Percentiles rank a stretch among this genome's conserved stretches.
Conservation (phyloP, 2,113 vertebrate genomes). For the Boulengerochromis microlepis region DNA sequence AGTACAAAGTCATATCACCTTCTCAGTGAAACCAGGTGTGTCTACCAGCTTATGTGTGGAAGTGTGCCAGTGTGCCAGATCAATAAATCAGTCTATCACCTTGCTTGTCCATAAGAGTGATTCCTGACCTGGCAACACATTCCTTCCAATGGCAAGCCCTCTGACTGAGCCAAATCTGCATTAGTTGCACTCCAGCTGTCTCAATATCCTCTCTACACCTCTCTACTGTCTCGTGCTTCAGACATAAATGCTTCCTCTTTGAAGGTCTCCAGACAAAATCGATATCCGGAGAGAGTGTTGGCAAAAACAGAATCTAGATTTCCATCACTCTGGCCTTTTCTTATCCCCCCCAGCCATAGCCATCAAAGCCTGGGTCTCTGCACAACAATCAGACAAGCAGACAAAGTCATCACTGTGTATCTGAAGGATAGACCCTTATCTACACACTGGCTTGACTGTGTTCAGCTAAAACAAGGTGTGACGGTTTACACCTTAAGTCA, state of each 20-base stretch:
- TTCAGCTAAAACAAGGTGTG: slow-evolving; percentile 10
- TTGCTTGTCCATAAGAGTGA: not conserved
- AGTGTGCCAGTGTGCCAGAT: not conserved
- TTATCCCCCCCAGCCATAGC: slow-evolving; percentile 50
- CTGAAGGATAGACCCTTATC: slow-evolving; percentile 53
- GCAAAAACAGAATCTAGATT: slow-evolving; percentile 57
- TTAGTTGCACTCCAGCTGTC: slow-evolving; percentile 39
- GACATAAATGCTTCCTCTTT: slow-evolving; percentile 66
- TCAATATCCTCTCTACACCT: slow-evolving; percentile 44
- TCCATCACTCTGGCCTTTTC: slow-evolving; percentile 64
- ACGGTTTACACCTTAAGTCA: slow-evolving; percentile 21
- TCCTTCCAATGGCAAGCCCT: slow-evolving; percentile 3
- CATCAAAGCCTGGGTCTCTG: slow-evolving; percentile 51
- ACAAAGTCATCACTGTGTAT: slow-evolving; percentile 61
- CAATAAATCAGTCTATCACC: slow-evolving; percentile 21
- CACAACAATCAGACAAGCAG: slow-evolving; percentile 36
- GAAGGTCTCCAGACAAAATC: slow-evolving; percentile 73
- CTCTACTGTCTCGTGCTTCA: slow-evolving; percentile 33
- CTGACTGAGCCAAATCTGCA: slow-evolving; percentile 42
- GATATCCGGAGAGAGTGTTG: slow-evolving; percentile 60
- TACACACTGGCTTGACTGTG: not conserved
- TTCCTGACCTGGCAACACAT: slow-evolving; percentile 21
- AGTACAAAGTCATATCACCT: not conserved
- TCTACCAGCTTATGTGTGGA: not conserved
- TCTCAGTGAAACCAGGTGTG: not conserved